Conservation (phyloP, 2,888 invertebrate species). For the Lasioglossum zephyrum region DNA sequence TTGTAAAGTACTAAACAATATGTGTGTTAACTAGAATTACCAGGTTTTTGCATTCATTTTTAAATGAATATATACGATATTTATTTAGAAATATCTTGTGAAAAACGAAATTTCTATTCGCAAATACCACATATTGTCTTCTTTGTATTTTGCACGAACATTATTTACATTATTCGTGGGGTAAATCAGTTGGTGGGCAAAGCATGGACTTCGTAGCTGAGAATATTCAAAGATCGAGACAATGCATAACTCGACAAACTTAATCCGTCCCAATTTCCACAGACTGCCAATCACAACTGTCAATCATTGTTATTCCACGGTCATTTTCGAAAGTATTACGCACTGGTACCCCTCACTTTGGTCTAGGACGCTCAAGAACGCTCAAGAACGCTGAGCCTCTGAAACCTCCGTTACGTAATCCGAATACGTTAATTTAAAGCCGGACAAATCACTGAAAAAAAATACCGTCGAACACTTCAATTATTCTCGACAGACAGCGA, state of each 20-base stretch:
- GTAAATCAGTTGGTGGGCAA: neutral
- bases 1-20: too few relatives aligned
- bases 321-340: constrained; percentile 37
- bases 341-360: constrained; percentile 17
- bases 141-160: neutral
- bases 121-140: neutral
- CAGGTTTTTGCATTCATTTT: too few relatives aligned
- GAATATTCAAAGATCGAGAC: neutral
- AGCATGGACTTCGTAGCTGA: neutral
- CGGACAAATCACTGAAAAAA: constrained; percentile 37
- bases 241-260: neutral
- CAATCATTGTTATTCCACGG: constrained; percentile 51
- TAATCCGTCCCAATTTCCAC: constrained; percentile 1
- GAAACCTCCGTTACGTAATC: constrained; percentile 53
- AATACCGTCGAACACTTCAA: constrained; percentile 9
- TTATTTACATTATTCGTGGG: neutral
- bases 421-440: constrained; percentile 24
- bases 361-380: constrained; percentile 43
- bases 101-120: too few relatives aligned
- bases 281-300: constrained; percentile 14
- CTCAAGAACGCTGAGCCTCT: constrained; percentile 14
- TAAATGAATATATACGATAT: too few relatives aligned
- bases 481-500: neutral
- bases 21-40: too few relatives aligned
- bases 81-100: too few relatives aligned